These are phyloP conservation scores for Euzetes globulus DNA, from an alignment of 2,888 invertebrate genomes.

Conservation along the genomic window DNA sequence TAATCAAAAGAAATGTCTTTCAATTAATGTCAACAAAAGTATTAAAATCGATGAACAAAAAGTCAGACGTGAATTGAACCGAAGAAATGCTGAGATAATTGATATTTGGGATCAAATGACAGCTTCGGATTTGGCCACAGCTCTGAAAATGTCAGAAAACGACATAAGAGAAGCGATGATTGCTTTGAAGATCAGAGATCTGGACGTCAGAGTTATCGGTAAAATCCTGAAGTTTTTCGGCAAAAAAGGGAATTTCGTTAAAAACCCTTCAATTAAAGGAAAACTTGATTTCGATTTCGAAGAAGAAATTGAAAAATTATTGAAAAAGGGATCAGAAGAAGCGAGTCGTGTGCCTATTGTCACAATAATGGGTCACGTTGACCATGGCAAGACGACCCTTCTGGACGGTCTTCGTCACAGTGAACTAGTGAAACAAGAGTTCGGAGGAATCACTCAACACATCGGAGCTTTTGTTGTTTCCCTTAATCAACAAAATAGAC, in stretches of 20 bases:
- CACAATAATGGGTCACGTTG: slow-evolving; percentile 99
- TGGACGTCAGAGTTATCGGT: not conserved
- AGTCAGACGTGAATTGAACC: not conserved
- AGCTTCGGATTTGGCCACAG: slow-evolving; percentile 43
- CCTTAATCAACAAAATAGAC: slow-evolving; percentile 22
- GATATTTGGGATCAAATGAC: slow-evolving; percentile 43
- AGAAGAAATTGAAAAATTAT: not conserved
- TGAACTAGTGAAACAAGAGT: slow-evolving; percentile 79
- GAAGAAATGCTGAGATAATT: not conserved
- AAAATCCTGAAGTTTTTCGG: not conserved
- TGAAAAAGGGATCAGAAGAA: not conserved
- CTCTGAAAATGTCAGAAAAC: slow-evolving; percentile 39
- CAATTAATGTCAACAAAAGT: not conserved
- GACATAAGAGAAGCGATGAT: slow-evolving; percentile 18
- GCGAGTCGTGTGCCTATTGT: slow-evolving; percentile 77
- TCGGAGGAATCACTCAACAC: slow-evolving; percentile 98
- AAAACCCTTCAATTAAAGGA: not conserved
- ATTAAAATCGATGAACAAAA: not conserved
- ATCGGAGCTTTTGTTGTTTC: slow-evolving; percentile 76
- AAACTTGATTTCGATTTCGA: not conserved
- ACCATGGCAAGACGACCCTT: slow-evolving; percentile 97
- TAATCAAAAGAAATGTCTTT: not conserved
- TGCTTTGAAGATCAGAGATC: not conserved
- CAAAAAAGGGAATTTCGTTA: not conserved
- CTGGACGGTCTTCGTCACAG: slow-evolving; percentile 79